A percentile compares a stretch with the other conserved stretches of the same genome.
These are phyloP conservation scores for Vulpes lagopus DNA, from an alignment of 2,113 vertebrate genomes.

Conservation along the genomic window DNA sequence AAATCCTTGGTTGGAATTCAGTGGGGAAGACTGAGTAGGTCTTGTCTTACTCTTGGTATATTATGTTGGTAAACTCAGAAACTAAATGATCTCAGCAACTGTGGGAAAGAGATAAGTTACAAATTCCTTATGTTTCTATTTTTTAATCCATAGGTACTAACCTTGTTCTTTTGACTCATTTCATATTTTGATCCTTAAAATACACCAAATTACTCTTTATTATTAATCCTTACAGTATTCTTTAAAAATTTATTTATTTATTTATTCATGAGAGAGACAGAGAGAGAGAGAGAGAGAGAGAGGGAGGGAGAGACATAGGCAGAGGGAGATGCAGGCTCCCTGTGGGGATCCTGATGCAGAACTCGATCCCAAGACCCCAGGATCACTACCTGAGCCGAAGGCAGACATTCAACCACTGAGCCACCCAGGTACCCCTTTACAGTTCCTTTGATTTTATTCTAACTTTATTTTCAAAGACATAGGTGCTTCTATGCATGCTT, in stretches of 20 bases:
- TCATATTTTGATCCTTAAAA: slow-evolving; percentile 41
- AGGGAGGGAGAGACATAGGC: too few relatives aligned
- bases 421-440: background rate
- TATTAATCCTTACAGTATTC: background rate
- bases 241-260: background rate
- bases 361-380: too few relatives aligned
- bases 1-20: background rate
- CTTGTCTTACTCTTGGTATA: background rate
- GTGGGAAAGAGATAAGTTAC: background rate
- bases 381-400: too few relatives aligned
- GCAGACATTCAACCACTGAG: too few relatives aligned
- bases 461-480: background rate
- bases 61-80: slow-evolving; percentile 31
- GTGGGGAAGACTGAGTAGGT: background rate
- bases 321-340: too few relatives aligned
- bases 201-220: background rate
- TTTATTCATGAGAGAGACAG: too few relatives aligned
- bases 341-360: too few relatives aligned
- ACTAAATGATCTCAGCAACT: background rate
- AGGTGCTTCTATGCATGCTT: background rate
- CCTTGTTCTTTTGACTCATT: slow-evolving; percentile 24
- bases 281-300: too few relatives aligned
- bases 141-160: background rate
- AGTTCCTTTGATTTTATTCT: background rate
- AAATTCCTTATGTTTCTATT: background rate